A percentile compares a stretch with the other conserved stretches of the same genome.
These are phyloP conservation scores for Schizotus pectinicornis DNA, from an alignment of 2,888 invertebrate species.

Conservation along the genomic window DNA sequence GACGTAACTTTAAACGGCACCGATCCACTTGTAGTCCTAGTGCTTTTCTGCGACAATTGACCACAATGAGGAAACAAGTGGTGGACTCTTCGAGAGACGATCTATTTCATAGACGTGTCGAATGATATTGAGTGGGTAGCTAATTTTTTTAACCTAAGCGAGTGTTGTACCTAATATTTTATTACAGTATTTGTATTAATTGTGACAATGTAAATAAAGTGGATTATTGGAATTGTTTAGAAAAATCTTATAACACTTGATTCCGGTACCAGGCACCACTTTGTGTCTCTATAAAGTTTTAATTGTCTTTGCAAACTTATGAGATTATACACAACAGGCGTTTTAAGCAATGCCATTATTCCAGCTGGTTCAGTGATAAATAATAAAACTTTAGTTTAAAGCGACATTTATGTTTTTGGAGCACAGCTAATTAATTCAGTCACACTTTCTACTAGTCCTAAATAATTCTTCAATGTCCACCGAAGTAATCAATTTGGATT, in stretches of 20 bases:
- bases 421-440: too few relatives aligned
- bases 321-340: slow-evolving; percentile 8
- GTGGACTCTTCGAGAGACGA: slow-evolving; percentile 62
- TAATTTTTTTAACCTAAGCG: not conserved
- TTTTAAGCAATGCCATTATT: not conserved
- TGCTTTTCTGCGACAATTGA: slow-evolving; percentile 65
- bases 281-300: slow-evolving; percentile 15
- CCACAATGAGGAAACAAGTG: slow-evolving; percentile 63
- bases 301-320: slow-evolving; percentile 19
- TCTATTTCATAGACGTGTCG: slow-evolving; percentile 45
- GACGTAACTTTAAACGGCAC: slow-evolving; percentile 39
- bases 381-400: too few relatives aligned
- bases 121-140: not conserved
- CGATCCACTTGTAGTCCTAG: slow-evolving; percentile 58
- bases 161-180: slow-evolving; percentile 20
- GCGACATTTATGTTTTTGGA: too few relatives aligned
- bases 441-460: too few relatives aligned
- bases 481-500: too few relatives aligned
- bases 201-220: too few relatives aligned
- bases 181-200: slow-evolving; percentile 23
- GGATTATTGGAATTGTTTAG: not conserved
- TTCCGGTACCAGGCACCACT: slow-evolving; percentile 18
- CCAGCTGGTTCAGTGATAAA: too few relatives aligned
- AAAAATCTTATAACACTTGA: too few relatives aligned
- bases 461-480: too few relatives aligned